These are phyloP conservation scores for Napeogenes inachia DNA, from an alignment of 2,888 invertebrate genomes.

Conservation along the genomic window DNA sequence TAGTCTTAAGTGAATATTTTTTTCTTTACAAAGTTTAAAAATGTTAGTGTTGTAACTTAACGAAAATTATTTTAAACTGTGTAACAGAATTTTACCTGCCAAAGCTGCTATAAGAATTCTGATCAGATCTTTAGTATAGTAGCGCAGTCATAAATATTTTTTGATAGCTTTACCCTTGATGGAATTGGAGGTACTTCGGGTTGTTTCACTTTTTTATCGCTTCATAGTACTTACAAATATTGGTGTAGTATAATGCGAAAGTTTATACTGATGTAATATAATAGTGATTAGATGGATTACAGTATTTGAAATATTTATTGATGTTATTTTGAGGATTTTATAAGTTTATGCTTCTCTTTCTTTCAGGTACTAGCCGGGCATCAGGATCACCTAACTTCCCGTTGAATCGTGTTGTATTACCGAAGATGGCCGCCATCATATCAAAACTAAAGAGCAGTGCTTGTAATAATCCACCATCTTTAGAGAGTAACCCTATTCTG, in stretches of 20 bases:
- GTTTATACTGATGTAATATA: background rate
- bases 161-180: conserved; percentile 2
- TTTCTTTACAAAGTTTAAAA: no score
- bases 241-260: background rate
- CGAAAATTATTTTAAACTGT: background rate
- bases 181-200: background rate
- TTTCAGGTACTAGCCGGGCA: conserved; percentile 21
- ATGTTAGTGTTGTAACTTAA: background rate
- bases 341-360: background rate
- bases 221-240: background rate
- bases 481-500: conserved; percentile 88
- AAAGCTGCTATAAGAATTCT: background rate
- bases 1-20: no score
- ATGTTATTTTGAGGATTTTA: no score
- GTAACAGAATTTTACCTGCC: conserved; percentile 1
- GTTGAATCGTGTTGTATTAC: conserved; percentile 34
- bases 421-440: conserved; percentile 52
- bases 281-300: no score
- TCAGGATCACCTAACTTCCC: conserved; percentile 32
- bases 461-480: conserved; percentile 39
- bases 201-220: background rate
- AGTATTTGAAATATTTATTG: no score
- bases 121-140: conserved; percentile 3
- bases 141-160: conserved; percentile 1
- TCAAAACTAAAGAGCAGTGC: conserved; percentile 41